A percentile compares a stretch with the other conserved stretches of the same genome.
Conservation (phyloP, 2,797 vertebrate species). For the Anguilla obscura region DNA sequence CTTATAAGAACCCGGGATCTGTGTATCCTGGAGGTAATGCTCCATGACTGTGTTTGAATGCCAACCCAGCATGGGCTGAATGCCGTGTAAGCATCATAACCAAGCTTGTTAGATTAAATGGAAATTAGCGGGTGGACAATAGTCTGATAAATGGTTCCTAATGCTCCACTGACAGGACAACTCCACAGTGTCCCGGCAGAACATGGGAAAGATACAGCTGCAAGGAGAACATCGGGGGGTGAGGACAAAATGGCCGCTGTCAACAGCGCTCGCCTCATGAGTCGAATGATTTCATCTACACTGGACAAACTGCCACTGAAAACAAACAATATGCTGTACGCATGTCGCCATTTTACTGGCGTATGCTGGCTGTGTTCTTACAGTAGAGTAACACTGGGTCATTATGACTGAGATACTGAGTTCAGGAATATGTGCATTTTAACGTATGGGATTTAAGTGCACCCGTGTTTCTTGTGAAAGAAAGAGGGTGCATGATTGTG, state of each 20-base stretch:
- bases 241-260: background rate
- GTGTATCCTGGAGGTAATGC: no score
- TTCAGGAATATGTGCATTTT: background rate
- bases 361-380: background rate
- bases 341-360: background rate
- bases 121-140: background rate
- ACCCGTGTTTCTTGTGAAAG: no score
- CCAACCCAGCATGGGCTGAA: no score
- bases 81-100: no score
- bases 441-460: background rate
- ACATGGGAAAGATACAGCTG: background rate
- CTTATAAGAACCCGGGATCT: no score
- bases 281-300: background rate
- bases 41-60: no score
- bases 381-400: no score
- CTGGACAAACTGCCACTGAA: background rate
- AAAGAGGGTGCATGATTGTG: no score
- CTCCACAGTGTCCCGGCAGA: background rate
- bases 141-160: background rate
- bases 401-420: background rate
- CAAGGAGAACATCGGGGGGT: background rate
- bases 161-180: background rate
- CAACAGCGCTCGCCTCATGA: background rate
- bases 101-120: background rate
- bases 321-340: background rate